Evolutionary conservation across 2,888 invertebrate species (phyloP).

Genomic region (Ormyrus pomaceus): DNA sequence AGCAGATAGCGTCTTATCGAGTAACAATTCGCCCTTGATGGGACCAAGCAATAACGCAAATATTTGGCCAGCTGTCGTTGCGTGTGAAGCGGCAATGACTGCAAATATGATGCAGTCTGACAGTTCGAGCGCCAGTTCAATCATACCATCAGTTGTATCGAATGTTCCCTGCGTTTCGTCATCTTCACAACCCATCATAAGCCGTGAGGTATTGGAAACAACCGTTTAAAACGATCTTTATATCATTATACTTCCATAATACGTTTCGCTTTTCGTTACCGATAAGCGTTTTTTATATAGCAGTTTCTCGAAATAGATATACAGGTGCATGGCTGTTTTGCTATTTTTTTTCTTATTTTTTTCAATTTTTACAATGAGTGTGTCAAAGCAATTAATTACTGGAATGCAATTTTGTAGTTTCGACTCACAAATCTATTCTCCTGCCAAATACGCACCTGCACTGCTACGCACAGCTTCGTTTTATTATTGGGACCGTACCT

Average conservation of each 20-base stretch:
- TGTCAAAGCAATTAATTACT: conserved; percentile 53
- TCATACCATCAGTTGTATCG: conserved; percentile 71
- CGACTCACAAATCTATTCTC: conserved; percentile 48
- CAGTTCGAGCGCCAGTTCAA: conserved; percentile 64
- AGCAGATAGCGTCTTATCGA: conserved; percentile 79
- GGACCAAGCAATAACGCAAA: conserved; percentile 69
- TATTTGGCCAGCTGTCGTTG: conserved; percentile 70
- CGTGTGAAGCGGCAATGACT: conserved; percentile 67
- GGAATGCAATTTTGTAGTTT: conserved; percentile 57
- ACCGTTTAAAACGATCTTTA: conserved; percentile 78
- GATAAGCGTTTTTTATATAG: conserved; percentile 41
- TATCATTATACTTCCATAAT: conserved; percentile 35
- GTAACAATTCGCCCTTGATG: conserved; percentile 76
- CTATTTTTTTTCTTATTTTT: conserved; percentile 56
- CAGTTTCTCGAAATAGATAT: conserved; percentile 40
- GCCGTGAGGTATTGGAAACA: conserved; percentile 83
- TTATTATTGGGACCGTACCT: conserved; percentile 25
- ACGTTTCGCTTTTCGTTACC: conserved; percentile 44
- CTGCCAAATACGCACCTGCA: conserved; percentile 58
- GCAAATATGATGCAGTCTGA: conserved; percentile 63
- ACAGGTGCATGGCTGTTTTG: conserved; percentile 69
- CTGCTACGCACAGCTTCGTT: conserved; percentile 63
- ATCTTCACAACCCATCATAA: conserved; percentile 73
- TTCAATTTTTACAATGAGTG: conserved; percentile 39
- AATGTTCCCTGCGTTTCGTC: conserved; percentile 70